Evolutionary conservation across 1,140 invertebrate species (phyloP), one percentile per base, ranked within the genome.

Genomic region (Drosophila trapezifrons): DNA sequence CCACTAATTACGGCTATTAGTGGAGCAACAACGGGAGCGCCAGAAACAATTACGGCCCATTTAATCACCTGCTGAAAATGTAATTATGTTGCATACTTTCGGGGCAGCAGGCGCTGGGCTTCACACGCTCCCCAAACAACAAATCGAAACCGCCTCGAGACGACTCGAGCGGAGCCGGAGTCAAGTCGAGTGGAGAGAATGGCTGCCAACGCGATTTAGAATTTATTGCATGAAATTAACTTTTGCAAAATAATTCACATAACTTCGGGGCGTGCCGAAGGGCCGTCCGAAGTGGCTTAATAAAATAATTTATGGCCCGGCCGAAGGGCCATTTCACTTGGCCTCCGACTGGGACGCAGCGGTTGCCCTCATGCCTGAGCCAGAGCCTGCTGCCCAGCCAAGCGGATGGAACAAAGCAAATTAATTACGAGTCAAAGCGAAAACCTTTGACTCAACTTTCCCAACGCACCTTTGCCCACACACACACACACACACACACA

Each of bases 61-160:
- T 91, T 91, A 91, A 91, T 91, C 90, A 91, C 90, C 90, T 91
- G 90, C 76, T 82, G 87, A 91, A 91, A 89, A 76, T 90, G 83
- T 91, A 91, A 90, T 91, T 91, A 86, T 80, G 77, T 78, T 78
- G 76, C 86, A 90, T 85, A 90, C 81, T 85, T 85, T 78, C 56
- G 84, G 62, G 56, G 42, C 54, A 65, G 56, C 47, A 58, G 49
- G 49, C 51, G 22, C 20, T 18, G 22, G 15, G 10, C 47, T 32
- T 55, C 43, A 54, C 46, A 59, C 38, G 46, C 49, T 43, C 40
- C 72, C 37, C 55, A 49, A 22, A n/a, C 52, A 42, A 37, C 25
- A 79, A 67, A 62, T 54, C 42, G 38, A 56, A 66, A 65, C 17
- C 46, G 38, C 59, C 43, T 58, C 59, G 29, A 73, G 64, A 40